Conservation (phyloP, 2,888 invertebrate genomes). For the Anarsia innoxiella region DNA sequence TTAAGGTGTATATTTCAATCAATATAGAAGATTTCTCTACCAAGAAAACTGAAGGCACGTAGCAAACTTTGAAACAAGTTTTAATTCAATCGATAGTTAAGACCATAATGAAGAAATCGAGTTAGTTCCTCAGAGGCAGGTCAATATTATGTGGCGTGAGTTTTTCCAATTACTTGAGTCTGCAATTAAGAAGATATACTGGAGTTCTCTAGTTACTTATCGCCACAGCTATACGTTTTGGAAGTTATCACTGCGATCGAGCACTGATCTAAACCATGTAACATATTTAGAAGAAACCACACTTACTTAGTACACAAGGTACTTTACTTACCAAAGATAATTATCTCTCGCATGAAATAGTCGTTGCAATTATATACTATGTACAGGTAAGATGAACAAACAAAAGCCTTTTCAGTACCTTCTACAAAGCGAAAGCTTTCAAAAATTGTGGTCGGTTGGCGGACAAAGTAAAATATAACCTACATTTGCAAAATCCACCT, state of each 20-base stretch:
- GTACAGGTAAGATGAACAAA: conserved; percentile 17
- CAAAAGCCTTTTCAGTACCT: conserved; percentile 21
- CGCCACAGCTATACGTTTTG: too few species aligned
- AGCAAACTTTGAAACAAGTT: conserved; percentile 24
- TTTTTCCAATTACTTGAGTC: conserved; percentile 49
- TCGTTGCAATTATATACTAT: too few species aligned
- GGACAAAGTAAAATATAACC: conserved; percentile 27
- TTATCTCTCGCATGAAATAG: too few species aligned
- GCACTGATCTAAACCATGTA: too few species aligned
- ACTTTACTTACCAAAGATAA: too few species aligned
- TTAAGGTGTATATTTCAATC: too few species aligned
- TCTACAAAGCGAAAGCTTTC: conserved; percentile 25
- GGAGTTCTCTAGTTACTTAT: neutral
- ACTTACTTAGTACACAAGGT: too few species aligned
- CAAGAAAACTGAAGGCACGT: conserved; percentile 18
- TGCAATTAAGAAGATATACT: too few species aligned
- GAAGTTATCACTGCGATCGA: too few species aligned
- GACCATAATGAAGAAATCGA: conserved; percentile 37
- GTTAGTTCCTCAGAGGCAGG: conserved; percentile 26
- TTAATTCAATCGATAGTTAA: conserved; percentile 35
- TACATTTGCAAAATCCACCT: conserved; percentile 20
- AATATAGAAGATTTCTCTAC: too few species aligned
- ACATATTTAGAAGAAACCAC: too few species aligned
- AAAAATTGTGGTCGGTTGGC: conserved; percentile 24
- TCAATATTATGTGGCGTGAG: conserved; percentile 34